Base-by-base conservation (phyloP, 1,140 invertebrate genomes). In the Galleria mellonella region DNA sequence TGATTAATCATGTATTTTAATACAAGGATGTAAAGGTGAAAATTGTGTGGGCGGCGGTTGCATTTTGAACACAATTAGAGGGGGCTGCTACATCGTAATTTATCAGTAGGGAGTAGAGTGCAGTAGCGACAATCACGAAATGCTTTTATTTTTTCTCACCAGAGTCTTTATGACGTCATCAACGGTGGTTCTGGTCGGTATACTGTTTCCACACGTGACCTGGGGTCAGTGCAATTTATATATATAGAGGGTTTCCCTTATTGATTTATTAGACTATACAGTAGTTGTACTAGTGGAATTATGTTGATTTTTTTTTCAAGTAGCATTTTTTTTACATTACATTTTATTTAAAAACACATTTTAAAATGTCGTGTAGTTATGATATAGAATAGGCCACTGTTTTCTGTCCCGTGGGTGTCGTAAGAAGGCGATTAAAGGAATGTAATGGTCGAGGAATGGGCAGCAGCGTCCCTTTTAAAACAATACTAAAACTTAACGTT, bases 141-240 rank as follows among this genome's bases (percentile, higher is more conserved):
- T 65, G 74, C 74, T 78, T 73, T 78, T 73, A 75, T 75, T 75
- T 72, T 70, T 71, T 64, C 64, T 57, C 47, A 51, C 44, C n/a
- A 17, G 35, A 46, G 51, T 52, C 40, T 72, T 73, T 72, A 74
- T 72, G 58, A 62, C 64, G 69, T 72, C 65, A 72, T 74, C 69
- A 68, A 51, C 35, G 55, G 49, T 33, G 46, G 65, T 71, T 71
- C 65, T 61, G 57, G 55, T 42, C 42, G 31, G 45, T 52, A 55
- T 40, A 53, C 54, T 61, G 51, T 55, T 56, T 54, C 42, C 54
- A 40, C 43, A 54, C 58, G 51, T 37, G 14, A 17, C 32, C 32
- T 5, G 13, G 30, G 40, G 29, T 14, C 32, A 33, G 12, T 14
- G 5, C 6, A 23, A 32, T 42, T 43, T 33, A 43, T 43, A 17